Conservation (phyloP, 2,888 invertebrate species). For the Dasysyrphus albostriatus region DNA sequence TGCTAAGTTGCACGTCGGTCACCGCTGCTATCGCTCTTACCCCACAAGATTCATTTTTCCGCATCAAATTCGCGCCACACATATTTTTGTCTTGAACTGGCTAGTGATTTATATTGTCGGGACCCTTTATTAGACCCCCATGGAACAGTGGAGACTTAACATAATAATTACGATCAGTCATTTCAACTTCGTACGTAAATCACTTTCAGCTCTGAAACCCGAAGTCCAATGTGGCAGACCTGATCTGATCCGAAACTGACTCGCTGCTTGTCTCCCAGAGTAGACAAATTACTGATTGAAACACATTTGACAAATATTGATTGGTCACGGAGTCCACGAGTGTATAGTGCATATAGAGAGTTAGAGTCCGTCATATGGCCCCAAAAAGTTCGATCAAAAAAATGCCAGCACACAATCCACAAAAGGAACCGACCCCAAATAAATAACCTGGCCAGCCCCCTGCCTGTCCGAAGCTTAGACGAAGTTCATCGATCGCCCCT, state of each 20-base stretch:
- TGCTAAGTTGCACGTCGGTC: slow-evolving; percentile 53
- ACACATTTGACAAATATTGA: slow-evolving; percentile 75
- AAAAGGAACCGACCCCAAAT: slow-evolving; percentile 74
- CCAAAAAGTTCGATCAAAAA: slow-evolving; percentile 49
- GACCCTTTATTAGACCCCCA: slow-evolving; percentile 64
- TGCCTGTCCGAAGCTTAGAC: slow-evolving; percentile 52
- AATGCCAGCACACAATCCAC: slow-evolving; percentile 38
- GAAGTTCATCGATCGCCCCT: slow-evolving; percentile 60
- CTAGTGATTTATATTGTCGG: slow-evolving; percentile 64
- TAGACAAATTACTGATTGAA: slow-evolving; percentile 73
- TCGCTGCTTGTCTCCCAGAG: slow-evolving; percentile 51
- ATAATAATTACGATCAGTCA: slow-evolving; percentile 71
- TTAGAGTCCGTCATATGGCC: slow-evolving; percentile 43
- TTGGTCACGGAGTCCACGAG: slow-evolving; percentile 46
- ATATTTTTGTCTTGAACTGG: slow-evolving; percentile 1
- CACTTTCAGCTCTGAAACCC: slow-evolving; percentile 45
- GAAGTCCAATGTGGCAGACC: slow-evolving; percentile 27
- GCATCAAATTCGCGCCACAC: slow-evolving; percentile 35
- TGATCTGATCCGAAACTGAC: slow-evolving; percentile 48
- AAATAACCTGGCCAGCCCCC: slow-evolving; percentile 64
- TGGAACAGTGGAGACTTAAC: slow-evolving; percentile 36
- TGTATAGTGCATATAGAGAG: not conserved
- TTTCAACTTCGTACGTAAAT: slow-evolving; percentile 63
- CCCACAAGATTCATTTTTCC: slow-evolving; percentile 36
- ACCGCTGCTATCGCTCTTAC: too few relatives aligned